phyloP scores from a whole-genome alignment of 2,888 invertebrate genomes.

The Helicoverpa assulta region DNA sequence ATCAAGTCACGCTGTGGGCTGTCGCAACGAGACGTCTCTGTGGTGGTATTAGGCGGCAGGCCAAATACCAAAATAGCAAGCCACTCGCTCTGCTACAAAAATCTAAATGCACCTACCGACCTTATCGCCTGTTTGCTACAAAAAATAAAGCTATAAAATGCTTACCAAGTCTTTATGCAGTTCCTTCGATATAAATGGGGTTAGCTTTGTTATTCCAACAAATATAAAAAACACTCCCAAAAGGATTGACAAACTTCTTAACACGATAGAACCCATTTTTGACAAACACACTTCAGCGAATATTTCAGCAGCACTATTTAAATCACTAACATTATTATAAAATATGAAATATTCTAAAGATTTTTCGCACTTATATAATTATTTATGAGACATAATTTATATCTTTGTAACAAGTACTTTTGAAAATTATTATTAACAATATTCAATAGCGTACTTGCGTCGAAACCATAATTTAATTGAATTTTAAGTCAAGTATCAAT shows the following conservation, averaged over 20 bases:
- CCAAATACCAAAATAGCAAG: constrained; percentile 89
- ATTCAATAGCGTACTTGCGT: constrained; percentile 15
- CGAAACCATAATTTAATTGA: constrained; percentile 41
- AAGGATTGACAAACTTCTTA: constrained; percentile 97
- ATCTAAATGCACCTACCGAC: constrained; percentile 82
- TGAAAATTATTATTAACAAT: not conserved
- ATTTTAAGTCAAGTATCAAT: constrained; percentile 18
- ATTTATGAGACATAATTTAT: constrained; percentile 34
- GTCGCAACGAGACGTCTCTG: constrained; percentile 80
- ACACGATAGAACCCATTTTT: constrained; percentile 92
- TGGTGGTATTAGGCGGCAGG: constrained; percentile 87
- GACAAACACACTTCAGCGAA: constrained; percentile 52
- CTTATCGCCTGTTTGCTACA: constrained; percentile 69
- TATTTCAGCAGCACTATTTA: constrained; percentile 65
- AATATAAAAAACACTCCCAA: constrained; percentile 98
- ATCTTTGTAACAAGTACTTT: constrained; percentile 6
- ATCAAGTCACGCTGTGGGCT: constrained; percentile 66
- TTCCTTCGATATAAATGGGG: constrained; percentile 97
- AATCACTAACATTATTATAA: constrained; percentile 57
- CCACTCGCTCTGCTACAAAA: constrained; percentile 84
- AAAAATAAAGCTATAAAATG: constrained; percentile 56
- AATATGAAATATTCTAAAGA: constrained; percentile 15
- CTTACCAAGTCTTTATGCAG: constrained; percentile 98
- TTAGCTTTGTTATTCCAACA: constrained; percentile 97
- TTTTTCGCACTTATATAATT: constrained; percentile 47